Evolutionary conservation across 2,113 vertebrate species (phyloP).

Genomic region (Nematolebias whitei): DNA sequence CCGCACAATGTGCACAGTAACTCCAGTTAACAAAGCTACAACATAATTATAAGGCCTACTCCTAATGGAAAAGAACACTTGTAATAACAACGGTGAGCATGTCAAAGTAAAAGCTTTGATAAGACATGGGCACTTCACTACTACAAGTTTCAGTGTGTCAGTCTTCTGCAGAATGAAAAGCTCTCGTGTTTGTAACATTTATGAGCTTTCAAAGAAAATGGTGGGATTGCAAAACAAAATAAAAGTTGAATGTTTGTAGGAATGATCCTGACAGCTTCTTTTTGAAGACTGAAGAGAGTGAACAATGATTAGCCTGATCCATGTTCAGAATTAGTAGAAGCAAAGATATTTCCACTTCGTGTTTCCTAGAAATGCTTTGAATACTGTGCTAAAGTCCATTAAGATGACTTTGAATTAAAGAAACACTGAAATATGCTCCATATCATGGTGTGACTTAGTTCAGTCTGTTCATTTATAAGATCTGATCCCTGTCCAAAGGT

Average conservation of each 20-base stretch:
- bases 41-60: slow-evolving; percentile 71
- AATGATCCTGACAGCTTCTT: slow-evolving; percentile 1
- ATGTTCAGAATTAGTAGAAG: background rate
- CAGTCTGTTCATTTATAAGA: too few relatives aligned
- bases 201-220: slow-evolving; percentile 35
- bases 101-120: slow-evolving; percentile 43
- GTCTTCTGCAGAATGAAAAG: slow-evolving; percentile 31
- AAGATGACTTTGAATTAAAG: too few relatives aligned
- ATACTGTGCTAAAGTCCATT: background rate
- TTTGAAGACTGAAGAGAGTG: background rate
- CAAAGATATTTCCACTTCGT: background rate
- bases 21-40: slow-evolving; percentile 74
- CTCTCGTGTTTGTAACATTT: slow-evolving; percentile 16
- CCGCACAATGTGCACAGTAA: slow-evolving; percentile 74
- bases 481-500: too few relatives aligned
- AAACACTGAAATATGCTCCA: background rate
- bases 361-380: background rate
- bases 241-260: slow-evolving; percentile 15
- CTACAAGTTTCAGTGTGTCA: slow-evolving; percentile 27
- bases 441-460: background rate
- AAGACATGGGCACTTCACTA: slow-evolving; percentile 52
- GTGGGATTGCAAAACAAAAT: background rate
- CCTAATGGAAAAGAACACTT: slow-evolving; percentile 35
- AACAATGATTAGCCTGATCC: background rate
- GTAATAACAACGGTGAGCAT: slow-evolving; percentile 9